Conservation (phyloP, 2,113 vertebrate species). For the Benitochromis conjunctus region DNA sequence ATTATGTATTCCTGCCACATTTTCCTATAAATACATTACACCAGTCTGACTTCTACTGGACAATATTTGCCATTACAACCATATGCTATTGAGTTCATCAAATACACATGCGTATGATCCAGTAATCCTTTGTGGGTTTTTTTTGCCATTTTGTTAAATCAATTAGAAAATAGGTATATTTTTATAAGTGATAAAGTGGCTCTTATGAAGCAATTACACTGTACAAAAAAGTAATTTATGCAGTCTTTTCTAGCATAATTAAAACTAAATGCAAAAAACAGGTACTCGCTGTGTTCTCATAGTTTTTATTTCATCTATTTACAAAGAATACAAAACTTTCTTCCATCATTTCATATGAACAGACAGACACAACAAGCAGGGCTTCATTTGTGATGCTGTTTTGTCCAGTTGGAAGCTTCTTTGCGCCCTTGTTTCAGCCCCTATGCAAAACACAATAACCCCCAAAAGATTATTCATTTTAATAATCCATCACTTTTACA, state of each 20-base stretch:
- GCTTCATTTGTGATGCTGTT: constrained; percentile 55
- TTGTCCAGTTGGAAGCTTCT: constrained; percentile 62
- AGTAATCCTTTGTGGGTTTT: accelerated
- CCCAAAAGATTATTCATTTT: background rate
- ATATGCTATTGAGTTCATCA: background rate
- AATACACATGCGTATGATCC: background rate
- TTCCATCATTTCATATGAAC: background rate
- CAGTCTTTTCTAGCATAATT: background rate
- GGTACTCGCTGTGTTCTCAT: background rate
- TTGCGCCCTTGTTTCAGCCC: constrained; percentile 76
- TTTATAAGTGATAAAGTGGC: background rate
- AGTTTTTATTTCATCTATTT: constrained; percentile 71
- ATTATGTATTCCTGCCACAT: background rate
- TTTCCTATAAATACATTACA: constrained; percentile 9
- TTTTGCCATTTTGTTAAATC: background rate
- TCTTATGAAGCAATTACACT: background rate
- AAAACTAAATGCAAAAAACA: background rate
- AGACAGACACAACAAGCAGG: background rate
- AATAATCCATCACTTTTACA: background rate
- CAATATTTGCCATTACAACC: constrained; percentile 53
- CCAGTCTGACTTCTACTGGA: constrained; percentile 70
- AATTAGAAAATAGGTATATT: background rate
- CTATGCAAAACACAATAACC: constrained; percentile 26
- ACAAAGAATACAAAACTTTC: constrained; percentile 73
- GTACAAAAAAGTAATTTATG: background rate